Evolutionary conservation across 1,140 invertebrate genomes (phyloP).

Genomic region (Drosophila bocqueti): DNA sequence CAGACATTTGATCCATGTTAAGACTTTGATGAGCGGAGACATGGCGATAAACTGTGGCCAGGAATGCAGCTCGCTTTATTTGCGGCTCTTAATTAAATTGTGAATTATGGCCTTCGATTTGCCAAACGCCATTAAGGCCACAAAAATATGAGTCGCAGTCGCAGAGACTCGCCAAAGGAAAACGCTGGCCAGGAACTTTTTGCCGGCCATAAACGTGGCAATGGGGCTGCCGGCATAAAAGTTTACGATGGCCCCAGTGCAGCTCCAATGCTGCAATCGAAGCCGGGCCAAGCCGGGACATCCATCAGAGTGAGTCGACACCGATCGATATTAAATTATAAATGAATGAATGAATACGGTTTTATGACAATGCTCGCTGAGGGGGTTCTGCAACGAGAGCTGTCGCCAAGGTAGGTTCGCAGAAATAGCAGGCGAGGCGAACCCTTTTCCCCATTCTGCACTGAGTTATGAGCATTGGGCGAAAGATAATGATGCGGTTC

Average conservation of each 20-base stretch:
- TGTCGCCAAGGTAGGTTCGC: constrained; percentile 43
- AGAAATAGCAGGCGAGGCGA: constrained; percentile 14
- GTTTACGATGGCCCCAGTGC: constrained; percentile 62
- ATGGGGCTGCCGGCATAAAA: constrained; percentile 64
- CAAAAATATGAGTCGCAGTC: constrained; percentile 72
- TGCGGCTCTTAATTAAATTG: constrained; percentile 83
- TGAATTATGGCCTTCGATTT: constrained; percentile 82
- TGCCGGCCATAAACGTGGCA: constrained; percentile 61
- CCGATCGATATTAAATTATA: constrained; percentile 83
- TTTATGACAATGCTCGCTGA: constrained; percentile 62
- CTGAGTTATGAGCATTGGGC: constrained; percentile 71
- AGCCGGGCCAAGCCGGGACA: constrained; percentile 24
- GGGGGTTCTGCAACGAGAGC: constrained; percentile 18
- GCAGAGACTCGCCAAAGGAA: constrained; percentile 6
- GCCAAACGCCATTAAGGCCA: constrained; percentile 74
- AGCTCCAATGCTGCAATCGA: constrained; percentile 30
- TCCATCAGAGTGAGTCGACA: constrained; percentile 66
- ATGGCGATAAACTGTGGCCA: constrained; percentile 42
- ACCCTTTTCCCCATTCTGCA: background rate
- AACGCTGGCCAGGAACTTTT: constrained; percentile 49
- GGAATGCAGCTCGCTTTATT: constrained; percentile 65
- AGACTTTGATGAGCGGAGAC: constrained; percentile 18
- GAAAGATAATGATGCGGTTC: constrained; percentile 71
- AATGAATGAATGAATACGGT: constrained; percentile 84
- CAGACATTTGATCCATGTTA: constrained; percentile 35